A percentile compares a stretch with the other conserved stretches of the same genome.
phyloP scores from a whole-genome alignment of 1,140 invertebrate species.

The Leptestheria dahalacensis region DNA sequence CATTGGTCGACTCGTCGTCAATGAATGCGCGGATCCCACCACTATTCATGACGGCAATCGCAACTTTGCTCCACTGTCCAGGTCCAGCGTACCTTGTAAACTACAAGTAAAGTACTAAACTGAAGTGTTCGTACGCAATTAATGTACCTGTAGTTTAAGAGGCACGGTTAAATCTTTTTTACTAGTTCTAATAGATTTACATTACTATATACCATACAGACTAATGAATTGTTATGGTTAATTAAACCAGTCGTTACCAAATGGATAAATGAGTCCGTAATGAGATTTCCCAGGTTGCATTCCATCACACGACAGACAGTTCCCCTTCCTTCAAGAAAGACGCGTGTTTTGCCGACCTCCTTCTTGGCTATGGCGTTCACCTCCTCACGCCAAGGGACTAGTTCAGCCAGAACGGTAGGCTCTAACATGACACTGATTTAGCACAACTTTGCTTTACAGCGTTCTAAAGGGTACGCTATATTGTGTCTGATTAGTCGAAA shows the following conservation, averaged over 20 bases:
- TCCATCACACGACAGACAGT: slow-evolving; percentile 47
- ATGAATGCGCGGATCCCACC: slow-evolving; percentile 54
- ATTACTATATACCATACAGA: too few species aligned
- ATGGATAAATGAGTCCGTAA: slow-evolving; percentile 53
- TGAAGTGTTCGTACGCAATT: too few species aligned
- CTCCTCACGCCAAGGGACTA: slow-evolving; percentile 41
- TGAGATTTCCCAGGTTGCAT: slow-evolving; percentile 72
- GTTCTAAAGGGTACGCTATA: too few species aligned
- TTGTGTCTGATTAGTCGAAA: too few species aligned
- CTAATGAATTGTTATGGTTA: too few species aligned
- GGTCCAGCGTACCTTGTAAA: slow-evolving; percentile 22
- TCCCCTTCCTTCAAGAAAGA: slow-evolving; percentile 40
- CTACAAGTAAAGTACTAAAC: slow-evolving; percentile 5
- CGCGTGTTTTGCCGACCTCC: slow-evolving; percentile 45
- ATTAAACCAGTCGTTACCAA: too few species aligned
- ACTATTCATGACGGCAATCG: slow-evolving; percentile 55
- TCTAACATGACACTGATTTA: too few species aligned
- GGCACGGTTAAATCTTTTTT: too few species aligned
- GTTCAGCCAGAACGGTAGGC: slow-evolving; percentile 39
- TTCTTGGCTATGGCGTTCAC: slow-evolving; percentile 36
- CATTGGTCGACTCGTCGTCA: slow-evolving; percentile 32
- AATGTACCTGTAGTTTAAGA: too few species aligned
- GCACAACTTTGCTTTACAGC: too few species aligned
- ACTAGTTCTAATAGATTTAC: too few species aligned
- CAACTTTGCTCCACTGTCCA: slow-evolving; percentile 53